Percentiles rank a stretch among this genome's conserved stretches.
phyloP scores from a whole-genome alignment of 2,113 vertebrate species.

The Varanus salvator region DNA sequence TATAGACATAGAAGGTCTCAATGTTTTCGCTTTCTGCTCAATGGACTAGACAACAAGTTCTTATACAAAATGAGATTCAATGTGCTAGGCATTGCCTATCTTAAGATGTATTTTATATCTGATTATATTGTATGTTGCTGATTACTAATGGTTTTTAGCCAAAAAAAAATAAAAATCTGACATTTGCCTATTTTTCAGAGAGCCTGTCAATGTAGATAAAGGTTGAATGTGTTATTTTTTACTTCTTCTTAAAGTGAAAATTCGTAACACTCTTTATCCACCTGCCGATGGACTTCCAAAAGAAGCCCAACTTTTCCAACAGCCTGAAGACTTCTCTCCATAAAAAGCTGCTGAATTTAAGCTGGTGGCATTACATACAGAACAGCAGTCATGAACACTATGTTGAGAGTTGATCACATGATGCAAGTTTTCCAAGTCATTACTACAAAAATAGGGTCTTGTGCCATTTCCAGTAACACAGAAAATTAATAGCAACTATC shows the following conservation, averaged over 20 bases:
- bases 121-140: too few species aligned
- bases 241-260: neutral
- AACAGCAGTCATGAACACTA: neutral
- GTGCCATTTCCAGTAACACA: neutral
- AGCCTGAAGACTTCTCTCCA: neutral
- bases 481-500: constrained; percentile 33
- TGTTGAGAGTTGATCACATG: neutral
- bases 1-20: too few species aligned
- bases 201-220: neutral
- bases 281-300: constrained; percentile 3
- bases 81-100: too few species aligned
- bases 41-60: too few species aligned
- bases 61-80: too few species aligned
- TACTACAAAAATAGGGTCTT: constrained; percentile 21
- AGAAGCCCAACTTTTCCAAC: neutral
- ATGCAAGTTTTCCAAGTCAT: neutral
- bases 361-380: neutral
- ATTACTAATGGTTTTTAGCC: too few species aligned
- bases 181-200: neutral
- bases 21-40: too few species aligned
- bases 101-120: too few species aligned
- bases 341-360: constrained; percentile 25
- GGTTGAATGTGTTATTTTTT: neutral
- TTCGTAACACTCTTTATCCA: constrained; percentile 23
- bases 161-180: too few species aligned